A percentile compares a stretch with the other conserved stretches of the same genome.
phyloP scores from a whole-genome alignment of 1,140 invertebrate genomes.

The Amphibalanus amphitrite region DNA sequence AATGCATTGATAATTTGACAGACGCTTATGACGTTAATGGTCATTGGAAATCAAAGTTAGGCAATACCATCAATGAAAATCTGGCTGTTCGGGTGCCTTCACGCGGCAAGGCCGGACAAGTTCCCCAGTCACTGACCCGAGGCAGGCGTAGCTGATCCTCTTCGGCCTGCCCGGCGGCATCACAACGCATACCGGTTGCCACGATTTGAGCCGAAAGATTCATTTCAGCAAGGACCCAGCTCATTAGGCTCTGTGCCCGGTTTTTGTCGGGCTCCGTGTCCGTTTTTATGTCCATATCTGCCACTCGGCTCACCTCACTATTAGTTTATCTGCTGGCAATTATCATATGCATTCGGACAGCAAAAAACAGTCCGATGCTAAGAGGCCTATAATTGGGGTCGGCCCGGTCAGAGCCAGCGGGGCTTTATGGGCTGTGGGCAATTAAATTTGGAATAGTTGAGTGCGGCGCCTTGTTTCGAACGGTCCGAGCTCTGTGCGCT shows the following conservation, averaged over 20 bases:
- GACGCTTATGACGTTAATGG: no score
- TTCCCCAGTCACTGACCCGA: no score
- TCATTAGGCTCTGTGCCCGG: background rate
- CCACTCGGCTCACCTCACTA: background rate
- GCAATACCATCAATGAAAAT: no score
- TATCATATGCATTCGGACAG: background rate
- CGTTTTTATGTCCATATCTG: background rate
- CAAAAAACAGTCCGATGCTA: background rate
- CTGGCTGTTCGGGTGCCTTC: no score
- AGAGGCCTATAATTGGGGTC: background rate
- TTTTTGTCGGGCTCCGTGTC: background rate
- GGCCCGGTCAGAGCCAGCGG: background rate
- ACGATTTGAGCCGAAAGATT: background rate
- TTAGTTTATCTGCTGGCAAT: slow-evolving; percentile 1
- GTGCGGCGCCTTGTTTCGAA: background rate
- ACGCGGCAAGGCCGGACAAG: no score
- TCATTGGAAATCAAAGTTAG: no score
- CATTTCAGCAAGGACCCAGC: background rate
- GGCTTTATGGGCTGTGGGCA: background rate
- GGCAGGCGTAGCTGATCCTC: no score
- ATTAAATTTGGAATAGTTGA: background rate
- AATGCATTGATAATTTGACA: no score
- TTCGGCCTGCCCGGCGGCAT: no score
- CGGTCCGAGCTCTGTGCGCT: background rate
- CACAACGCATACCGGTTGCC: background rate